Evolutionary conservation across 2,113 vertebrate species (phyloP).

Genomic region (Phalacrocorax carbo): DNA sequence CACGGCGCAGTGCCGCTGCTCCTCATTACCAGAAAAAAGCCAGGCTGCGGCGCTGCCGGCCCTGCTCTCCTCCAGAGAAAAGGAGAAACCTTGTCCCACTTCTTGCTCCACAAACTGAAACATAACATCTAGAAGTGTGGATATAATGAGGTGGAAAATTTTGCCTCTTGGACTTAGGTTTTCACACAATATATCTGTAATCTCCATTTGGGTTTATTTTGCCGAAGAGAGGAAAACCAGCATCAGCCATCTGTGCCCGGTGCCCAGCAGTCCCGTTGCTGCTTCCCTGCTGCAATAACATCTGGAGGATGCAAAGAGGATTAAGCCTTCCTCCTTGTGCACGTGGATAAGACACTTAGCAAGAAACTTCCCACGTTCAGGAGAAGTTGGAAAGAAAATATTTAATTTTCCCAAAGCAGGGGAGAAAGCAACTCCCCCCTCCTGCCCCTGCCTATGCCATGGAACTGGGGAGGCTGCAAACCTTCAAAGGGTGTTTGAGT

Average conservation of each 20-base stretch:
- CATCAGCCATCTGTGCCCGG: accelerated
- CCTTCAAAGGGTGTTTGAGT: accelerated
- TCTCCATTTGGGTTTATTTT: not conserved
- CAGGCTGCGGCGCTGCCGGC: not conserved
- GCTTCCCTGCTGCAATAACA: no score
- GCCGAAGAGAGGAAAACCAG: not conserved
- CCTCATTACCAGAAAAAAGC: not conserved
- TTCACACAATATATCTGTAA: accelerated
- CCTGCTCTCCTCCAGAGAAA: not conserved
- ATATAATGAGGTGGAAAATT: not conserved
- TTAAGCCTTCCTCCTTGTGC: not conserved
- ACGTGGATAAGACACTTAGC: not conserved
- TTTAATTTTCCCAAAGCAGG: not conserved
- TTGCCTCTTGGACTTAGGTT: not conserved
- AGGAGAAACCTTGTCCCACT: not conserved
- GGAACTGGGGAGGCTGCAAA: not conserved
- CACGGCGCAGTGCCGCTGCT: not conserved
- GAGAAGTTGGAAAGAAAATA: not conserved
- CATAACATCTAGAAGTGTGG: not conserved
- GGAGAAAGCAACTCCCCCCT: not conserved
- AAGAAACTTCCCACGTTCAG: not conserved
- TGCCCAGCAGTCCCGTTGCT: accelerated
- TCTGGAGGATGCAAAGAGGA: not conserved
- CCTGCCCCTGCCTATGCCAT: accelerated
- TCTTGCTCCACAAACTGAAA: not conserved